Evolutionary conservation across 1,140 invertebrate species (phyloP), one percentile per base, ranked within the genome.

Genomic region (Danaus melanippus): DNA sequence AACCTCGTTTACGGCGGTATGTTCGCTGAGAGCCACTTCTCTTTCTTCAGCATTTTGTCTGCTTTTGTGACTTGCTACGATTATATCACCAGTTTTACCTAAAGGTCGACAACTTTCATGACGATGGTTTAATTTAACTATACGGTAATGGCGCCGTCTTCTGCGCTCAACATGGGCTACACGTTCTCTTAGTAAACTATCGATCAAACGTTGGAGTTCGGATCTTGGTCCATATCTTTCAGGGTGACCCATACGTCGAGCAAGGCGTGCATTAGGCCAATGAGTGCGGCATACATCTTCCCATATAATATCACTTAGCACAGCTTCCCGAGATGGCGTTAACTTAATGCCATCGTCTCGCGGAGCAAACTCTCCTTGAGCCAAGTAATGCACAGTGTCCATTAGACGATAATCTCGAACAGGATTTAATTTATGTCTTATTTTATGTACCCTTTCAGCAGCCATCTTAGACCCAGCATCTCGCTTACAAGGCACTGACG

Each of bases 211-310:
- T 51, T 86, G 84, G 42, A 86, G 57, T 50, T 86, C 82, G 39
- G 67, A 67, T 61, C 82, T 66, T 4, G 74, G 75, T 15, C 62
- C 74, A 50, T 61, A 71, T 54, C 80, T 72, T 42, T 83, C 84
- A 15, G 69, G 47, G 48, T 81, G 76, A 8, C 64, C 44, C 11
- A 69, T 50, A 8, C 81, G 68, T 42, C 79, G 77, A 40, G 74
- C 71, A 10, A 86, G 67, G 40, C 84, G 64, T 21, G 80, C 66
- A 47, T 74, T 81, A 2, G 84, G 84, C 84, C 84, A 86, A 52
- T 86, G 81, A 8, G 84, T 84, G 9, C 84, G 69, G 63, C 81
- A 86, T n/a, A 86, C 84, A 58, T 86, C 84, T 67, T 86, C 84
- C 74, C 75, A 85, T 54, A 86, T 86, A 21, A 86, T 86, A 53